phyloP scores from a whole-genome alignment of 2,797 vertebrate genomes.

The Galago senegalensis region DNA sequence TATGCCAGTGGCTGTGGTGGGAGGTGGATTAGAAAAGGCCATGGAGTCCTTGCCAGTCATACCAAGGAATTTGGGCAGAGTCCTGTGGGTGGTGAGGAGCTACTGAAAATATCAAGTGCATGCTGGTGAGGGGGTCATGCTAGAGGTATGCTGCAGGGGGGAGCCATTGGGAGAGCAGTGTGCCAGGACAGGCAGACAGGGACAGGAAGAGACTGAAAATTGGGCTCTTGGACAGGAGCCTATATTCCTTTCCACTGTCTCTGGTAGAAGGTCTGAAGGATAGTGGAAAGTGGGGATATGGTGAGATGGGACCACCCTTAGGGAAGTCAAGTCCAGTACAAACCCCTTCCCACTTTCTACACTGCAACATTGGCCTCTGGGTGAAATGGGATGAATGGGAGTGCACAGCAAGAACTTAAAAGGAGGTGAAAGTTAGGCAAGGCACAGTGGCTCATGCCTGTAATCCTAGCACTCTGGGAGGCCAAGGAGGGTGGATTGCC shows the following conservation, averaged over 20 bases:
- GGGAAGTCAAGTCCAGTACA: conserved; percentile 2
- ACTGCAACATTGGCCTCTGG: neutral
- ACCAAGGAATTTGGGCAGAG: neutral
- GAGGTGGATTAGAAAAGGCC: neutral
- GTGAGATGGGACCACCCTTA: neutral
- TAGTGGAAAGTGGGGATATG: neutral
- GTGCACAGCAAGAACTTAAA: neutral
- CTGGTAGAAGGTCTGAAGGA: neutral
- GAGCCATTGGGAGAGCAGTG: neutral
- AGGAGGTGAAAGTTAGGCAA: neutral
- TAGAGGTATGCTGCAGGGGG: neutral
- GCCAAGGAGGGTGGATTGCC: too few species aligned
- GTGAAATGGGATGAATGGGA: conserved; percentile 15
- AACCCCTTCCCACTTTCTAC: neutral
- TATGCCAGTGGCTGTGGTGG: neutral
- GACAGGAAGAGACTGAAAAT: neutral
- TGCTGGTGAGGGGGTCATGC: neutral
- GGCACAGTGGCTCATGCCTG: too few species aligned
- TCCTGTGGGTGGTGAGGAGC: neutral
- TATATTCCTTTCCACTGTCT: neutral
- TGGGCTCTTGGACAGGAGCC: neutral
- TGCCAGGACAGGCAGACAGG: neutral
- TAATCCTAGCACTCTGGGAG: too few species aligned
- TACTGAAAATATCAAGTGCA: neutral
- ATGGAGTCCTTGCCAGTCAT: neutral